These are phyloP conservation scores for Cydia fagiglandana DNA, from an alignment of 1,140 invertebrate genomes.

Conservation along the genomic window DNA sequence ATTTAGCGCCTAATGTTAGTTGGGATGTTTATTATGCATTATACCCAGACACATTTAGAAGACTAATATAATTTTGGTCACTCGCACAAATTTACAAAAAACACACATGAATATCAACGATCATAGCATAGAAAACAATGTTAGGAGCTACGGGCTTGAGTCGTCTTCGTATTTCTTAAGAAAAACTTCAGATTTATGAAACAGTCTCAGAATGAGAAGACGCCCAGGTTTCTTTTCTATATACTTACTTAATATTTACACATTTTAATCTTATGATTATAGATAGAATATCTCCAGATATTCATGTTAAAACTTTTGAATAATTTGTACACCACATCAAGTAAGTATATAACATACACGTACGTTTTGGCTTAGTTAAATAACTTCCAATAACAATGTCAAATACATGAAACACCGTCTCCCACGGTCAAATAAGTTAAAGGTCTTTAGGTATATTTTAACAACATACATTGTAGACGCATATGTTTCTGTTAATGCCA, in stretches of 20 bases:
- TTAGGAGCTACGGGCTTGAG: background rate
- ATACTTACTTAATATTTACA: background rate
- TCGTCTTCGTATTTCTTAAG: background rate
- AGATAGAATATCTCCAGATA: background rate
- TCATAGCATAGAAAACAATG: background rate
- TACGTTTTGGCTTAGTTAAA: background rate
- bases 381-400: background rate
- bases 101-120: background rate
- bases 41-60: conserved; percentile 8
- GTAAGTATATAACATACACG: background rate
- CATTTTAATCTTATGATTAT: background rate
- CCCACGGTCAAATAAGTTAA: background rate
- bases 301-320: background rate
- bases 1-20: no score
- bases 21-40: conserved; percentile 31
- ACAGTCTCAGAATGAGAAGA: background rate
- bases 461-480: background rate
- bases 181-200: background rate
- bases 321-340: background rate
- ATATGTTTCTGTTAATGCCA: background rate
- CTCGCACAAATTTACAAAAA: conserved; percentile 22
- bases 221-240: background rate
- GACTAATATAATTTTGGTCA: conserved; percentile 33
- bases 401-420: background rate
- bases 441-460: background rate